These are phyloP conservation scores for Drosophila rellima DNA, from an alignment of 2,888 invertebrate genomes.

Conservation along the genomic window DNA sequence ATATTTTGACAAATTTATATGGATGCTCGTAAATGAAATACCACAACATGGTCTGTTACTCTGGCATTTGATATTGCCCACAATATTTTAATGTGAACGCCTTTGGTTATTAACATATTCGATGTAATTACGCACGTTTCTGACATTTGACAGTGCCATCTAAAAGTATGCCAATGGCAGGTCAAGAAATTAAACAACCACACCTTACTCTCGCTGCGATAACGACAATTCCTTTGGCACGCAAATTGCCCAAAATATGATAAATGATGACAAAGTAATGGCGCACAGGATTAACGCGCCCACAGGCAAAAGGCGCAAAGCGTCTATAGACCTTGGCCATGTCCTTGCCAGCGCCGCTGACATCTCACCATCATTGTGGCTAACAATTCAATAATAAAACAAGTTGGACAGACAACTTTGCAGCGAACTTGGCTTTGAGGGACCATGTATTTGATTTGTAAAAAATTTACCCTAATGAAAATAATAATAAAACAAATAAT, in stretches of 20 bases:
- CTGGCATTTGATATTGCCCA: conserved; percentile 46
- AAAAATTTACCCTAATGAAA: neutral
- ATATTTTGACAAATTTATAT: conserved; percentile 36
- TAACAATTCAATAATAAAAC: conserved; percentile 49
- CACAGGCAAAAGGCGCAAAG: conserved; percentile 31
- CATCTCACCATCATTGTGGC: conserved; percentile 35
- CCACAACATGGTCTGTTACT: conserved; percentile 13
- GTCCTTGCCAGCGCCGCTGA: conserved; percentile 62
- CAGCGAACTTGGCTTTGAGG: neutral
- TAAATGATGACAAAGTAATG: conserved; percentile 72
- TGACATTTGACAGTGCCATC: conserved; percentile 60
- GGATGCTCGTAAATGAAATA: conserved; percentile 47
- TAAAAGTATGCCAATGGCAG: conserved; percentile 31
- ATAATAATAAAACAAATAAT: no score
- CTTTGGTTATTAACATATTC: conserved; percentile 69
- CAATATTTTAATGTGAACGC: conserved; percentile 60
- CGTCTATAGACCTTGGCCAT: conserved; percentile 24
- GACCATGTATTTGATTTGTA: neutral
- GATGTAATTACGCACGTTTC: conserved; percentile 76
- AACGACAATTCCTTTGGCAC: conserved; percentile 58
- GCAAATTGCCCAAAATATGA: conserved; percentile 69
- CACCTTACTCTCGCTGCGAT: conserved; percentile 25
- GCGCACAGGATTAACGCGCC: conserved; percentile 50
- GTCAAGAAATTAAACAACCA: conserved; percentile 41
- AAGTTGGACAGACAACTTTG: neutral